phyloP scores from a whole-genome alignment of 64 coral and sea anemone genomes.

The Astreopora myriophthalma region DNA sequence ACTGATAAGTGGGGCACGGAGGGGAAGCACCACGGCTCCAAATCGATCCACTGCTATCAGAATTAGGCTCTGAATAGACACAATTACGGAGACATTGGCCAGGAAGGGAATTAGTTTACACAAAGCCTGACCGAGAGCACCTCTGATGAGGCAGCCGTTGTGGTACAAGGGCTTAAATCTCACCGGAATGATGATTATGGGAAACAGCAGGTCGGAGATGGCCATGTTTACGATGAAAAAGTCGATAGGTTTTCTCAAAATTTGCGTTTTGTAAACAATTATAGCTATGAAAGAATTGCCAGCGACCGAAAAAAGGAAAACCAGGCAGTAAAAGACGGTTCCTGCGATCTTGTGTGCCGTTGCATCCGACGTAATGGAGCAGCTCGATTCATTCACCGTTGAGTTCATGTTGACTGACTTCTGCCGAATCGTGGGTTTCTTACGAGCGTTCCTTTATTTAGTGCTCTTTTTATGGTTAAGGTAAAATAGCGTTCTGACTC shows the following conservation, averaged over 20 bases:
- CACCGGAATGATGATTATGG: not conserved
- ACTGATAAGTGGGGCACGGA: not conserved
- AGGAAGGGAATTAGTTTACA: not conserved
- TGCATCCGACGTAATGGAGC: not conserved
- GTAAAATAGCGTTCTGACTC: no score
- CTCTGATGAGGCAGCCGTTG: not conserved
- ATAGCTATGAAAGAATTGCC: constrained; percentile 11
- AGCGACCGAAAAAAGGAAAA: not conserved
- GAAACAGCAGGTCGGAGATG: not conserved
- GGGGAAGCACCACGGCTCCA: not conserved
- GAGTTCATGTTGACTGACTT: no score
- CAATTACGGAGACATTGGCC: not conserved
- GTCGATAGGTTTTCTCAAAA: not conserved
- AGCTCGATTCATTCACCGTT: no score
- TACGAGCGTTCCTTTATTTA: no score
- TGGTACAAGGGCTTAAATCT: not conserved
- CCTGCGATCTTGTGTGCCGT: not conserved
- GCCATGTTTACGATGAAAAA: not conserved
- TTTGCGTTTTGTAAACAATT: not conserved
- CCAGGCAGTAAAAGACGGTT: not conserved
- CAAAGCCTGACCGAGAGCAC: not conserved
- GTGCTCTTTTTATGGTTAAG: no score
- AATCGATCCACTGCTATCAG: constrained; percentile 11
- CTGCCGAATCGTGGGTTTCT: no score
- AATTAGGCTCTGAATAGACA: not conserved